These are phyloP conservation scores for Portunus trituberculatus DNA, from an alignment of 1,140 invertebrate genomes.

Conservation along the genomic window DNA sequence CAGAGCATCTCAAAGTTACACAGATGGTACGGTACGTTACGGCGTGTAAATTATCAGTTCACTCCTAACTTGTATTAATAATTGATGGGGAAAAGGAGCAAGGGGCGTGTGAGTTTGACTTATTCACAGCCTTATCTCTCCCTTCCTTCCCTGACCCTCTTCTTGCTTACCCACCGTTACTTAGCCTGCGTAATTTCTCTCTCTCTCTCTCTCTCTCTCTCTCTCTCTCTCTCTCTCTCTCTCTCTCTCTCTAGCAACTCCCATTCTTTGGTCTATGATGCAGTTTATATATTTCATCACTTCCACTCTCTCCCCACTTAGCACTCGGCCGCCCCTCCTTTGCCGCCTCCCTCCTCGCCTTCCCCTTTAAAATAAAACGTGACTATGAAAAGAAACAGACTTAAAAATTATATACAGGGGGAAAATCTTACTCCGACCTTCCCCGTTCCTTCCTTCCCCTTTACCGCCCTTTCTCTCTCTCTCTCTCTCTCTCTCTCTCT, in stretches of 20 bases:
- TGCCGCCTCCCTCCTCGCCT: not conserved
- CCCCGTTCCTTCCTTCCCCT: not conserved
- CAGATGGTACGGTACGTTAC: not conserved
- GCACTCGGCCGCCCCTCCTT: not conserved
- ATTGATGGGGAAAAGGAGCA: not conserved
- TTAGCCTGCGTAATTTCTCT: no score
- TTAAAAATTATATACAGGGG: no score
- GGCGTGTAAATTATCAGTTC: not conserved
- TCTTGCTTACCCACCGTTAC: no score
- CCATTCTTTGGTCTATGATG: not conserved
- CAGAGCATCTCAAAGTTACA: no score
- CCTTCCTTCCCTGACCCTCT: no score
- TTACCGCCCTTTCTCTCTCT: not conserved
- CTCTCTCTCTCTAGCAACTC: not conserved
- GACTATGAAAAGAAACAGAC: constrained; percentile 13
- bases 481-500: not conserved
- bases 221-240: constrained; percentile 29
- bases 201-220: constrained; percentile 5
- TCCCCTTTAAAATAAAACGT: not conserved
- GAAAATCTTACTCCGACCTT: not conserved
- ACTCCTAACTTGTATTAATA: not conserved
- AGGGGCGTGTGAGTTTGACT: not conserved
- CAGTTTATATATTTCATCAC: not conserved
- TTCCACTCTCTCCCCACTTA: not conserved
- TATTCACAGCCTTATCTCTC: not conserved